phyloP scores from a whole-genome alignment of 2,113 vertebrate species.

The Osmerus mordax region DNA sequence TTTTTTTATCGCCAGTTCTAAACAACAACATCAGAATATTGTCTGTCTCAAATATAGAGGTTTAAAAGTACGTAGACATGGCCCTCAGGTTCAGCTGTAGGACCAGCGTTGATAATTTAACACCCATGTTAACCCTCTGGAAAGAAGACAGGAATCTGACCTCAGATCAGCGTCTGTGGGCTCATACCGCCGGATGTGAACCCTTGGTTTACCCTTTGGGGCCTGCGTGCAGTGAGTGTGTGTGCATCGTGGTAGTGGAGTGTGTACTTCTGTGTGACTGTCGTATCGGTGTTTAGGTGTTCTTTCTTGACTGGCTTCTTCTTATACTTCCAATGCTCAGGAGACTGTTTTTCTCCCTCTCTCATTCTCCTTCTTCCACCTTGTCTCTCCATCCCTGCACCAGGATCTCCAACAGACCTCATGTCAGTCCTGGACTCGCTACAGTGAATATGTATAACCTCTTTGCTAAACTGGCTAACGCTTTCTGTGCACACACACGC shows the following conservation, averaged over 20 bases:
- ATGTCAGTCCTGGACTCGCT: background rate
- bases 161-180: conserved; percentile 20
- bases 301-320: conserved; percentile 16
- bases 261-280: conserved; percentile 5
- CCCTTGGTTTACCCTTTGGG: conserved; percentile 21
- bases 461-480: background rate
- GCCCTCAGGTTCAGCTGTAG: conserved; percentile 24
- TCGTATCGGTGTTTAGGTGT: conserved; percentile 35
- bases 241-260: conserved; percentile 27
- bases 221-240: conserved; percentile 37
- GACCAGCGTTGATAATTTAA: conserved; percentile 11
- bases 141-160: conserved; percentile 10
- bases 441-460: background rate
- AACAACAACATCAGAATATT: background rate
- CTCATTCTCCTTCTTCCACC: background rate
- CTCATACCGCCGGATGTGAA: conserved; percentile 11
- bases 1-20: background rate
- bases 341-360: too few relatives aligned
- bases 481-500: background rate
- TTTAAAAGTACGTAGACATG: conserved; percentile 34
- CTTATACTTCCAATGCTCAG: background rate
- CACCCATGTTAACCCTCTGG: conserved; percentile 12
- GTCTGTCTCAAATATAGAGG: conserved; percentile 5
- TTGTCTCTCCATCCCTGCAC: background rate
- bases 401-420: background rate